phyloP scores from a whole-genome alignment of 2,888 invertebrate species.

The Philereme vetulata region DNA sequence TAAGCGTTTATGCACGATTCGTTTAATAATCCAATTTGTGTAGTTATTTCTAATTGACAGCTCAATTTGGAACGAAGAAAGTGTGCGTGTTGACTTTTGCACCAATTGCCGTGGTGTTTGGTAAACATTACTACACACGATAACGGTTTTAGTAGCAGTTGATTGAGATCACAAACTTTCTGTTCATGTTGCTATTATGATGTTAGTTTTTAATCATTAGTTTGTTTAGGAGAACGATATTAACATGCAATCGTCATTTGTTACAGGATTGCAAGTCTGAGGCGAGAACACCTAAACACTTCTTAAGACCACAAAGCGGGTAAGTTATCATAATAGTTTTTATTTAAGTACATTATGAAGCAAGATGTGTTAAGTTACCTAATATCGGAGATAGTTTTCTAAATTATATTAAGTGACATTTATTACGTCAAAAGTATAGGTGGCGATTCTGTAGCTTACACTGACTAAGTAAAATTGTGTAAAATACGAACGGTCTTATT shows the following conservation, averaged over 20 bases:
- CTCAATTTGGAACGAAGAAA: conserved; percentile 62
- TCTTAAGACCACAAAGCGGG: conserved; percentile 39
- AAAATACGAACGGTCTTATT: too few species aligned
- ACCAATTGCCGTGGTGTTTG: conserved; percentile 29
- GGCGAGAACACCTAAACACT: conserved; percentile 34
- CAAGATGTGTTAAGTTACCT: too few species aligned
- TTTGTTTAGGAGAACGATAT: neutral
- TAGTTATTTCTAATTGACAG: conserved; percentile 41
- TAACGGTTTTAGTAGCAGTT: conserved; percentile 27
- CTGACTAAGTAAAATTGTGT: too few species aligned
- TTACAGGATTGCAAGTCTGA: conserved; percentile 55
- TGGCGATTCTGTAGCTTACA: too few species aligned
- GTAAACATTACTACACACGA: conserved; percentile 27
- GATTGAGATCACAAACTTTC: conserved; percentile 35
- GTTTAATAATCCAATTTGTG: conserved; percentile 45
- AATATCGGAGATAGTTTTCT: too few species aligned
- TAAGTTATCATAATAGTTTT: conserved; percentile 33
- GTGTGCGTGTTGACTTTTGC: conserved; percentile 52
- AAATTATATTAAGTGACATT: too few species aligned
- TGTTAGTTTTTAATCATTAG: conserved; percentile 13
- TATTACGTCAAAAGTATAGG: too few species aligned
- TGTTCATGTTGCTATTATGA: conserved; percentile 24
- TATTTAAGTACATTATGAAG: neutral
- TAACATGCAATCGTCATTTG: conserved; percentile 40
- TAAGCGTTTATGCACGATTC: conserved; percentile 42